These are phyloP conservation scores for Centropus bengalensis DNA, from an alignment of 2,113 vertebrate species.

Conservation along the genomic window DNA sequence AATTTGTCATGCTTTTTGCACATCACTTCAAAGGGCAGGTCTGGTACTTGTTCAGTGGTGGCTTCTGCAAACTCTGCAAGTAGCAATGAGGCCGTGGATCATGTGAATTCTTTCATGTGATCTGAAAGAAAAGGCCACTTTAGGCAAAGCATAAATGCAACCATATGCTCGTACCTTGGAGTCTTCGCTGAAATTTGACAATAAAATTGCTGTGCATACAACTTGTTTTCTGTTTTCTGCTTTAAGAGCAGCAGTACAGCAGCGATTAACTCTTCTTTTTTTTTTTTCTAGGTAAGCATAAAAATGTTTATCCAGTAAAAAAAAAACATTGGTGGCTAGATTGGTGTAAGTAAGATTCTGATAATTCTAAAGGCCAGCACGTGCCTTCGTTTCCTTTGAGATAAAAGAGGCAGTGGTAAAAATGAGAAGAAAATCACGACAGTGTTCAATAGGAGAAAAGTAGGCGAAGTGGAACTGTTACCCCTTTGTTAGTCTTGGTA, in stretches of 20 bases:
- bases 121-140: conserved; percentile 40
- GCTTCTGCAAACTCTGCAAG: conserved; percentile 41
- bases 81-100: conserved; percentile 36
- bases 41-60: conserved; percentile 31
- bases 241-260: not conserved
- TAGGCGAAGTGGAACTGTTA: not conserved
- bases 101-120: conserved; percentile 10
- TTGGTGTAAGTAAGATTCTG: not conserved
- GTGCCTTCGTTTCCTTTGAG: not conserved
- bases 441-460: not conserved
- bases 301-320: not conserved
- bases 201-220: not conserved
- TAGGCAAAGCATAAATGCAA: conserved; percentile 46
- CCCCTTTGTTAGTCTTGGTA: not conserved
- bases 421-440: not conserved
- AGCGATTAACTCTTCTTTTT: not conserved
- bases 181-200: not conserved
- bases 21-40: conserved; percentile 14
- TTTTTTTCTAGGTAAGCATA: not conserved
- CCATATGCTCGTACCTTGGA: conserved; percentile 46
- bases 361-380: not conserved
- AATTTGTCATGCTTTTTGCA: conserved; percentile 9
- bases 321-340: not conserved
- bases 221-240: not conserved
- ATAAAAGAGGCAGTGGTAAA: not conserved